phyloP scores from a whole-genome alignment of 2,113 vertebrate genomes.

The Sinocyclocheilus rhinocerous region DNA sequence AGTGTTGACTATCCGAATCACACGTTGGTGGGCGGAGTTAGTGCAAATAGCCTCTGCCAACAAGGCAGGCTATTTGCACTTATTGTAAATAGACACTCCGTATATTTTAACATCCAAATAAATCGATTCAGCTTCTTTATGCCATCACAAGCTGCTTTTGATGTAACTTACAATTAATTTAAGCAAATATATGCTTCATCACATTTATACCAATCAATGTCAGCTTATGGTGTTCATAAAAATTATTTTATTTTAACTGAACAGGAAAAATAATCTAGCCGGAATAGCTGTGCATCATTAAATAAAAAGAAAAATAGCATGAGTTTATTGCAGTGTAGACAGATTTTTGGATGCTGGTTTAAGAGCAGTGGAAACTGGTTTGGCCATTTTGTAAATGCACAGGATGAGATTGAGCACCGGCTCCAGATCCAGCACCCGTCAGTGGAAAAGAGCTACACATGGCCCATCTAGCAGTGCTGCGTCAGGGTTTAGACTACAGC shows the following conservation, averaged over 20 bases:
- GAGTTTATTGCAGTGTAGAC: background rate
- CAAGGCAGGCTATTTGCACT: no score
- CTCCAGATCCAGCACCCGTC: background rate
- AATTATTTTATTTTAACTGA: background rate
- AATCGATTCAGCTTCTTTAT: background rate
- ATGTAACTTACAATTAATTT: background rate
- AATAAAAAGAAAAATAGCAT: background rate
- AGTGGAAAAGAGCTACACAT: background rate
- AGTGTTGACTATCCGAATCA: no score
- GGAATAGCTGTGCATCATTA: background rate
- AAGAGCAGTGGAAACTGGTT: background rate
- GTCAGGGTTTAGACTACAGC: slow-evolving; percentile 15
- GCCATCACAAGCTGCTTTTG: background rate
- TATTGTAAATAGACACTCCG: no score
- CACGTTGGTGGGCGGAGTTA: no score
- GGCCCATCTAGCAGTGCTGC: background rate
- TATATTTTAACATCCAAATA: background rate
- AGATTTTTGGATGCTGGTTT: background rate
- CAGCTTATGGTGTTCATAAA: background rate
- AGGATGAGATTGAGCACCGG: background rate
- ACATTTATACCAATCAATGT: background rate
- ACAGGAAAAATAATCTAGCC: background rate
- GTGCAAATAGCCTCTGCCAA: no score
- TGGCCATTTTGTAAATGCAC: background rate
- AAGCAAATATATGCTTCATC: background rate